These are phyloP conservation scores for Ellobium chinense DNA, from an alignment of 2,888 invertebrate genomes.

Conservation along the genomic window DNA sequence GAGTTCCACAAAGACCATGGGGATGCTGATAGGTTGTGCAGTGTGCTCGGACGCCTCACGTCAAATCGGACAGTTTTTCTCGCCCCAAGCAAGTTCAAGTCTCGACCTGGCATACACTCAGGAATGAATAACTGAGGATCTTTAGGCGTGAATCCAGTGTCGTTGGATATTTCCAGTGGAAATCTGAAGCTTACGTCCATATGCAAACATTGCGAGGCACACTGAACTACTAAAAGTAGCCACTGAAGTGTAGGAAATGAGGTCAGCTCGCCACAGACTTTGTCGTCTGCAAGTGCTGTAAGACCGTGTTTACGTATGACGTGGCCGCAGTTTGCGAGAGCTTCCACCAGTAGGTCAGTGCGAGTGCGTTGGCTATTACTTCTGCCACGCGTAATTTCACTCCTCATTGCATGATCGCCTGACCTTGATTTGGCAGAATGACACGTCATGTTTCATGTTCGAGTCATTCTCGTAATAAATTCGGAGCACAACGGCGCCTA, in stretches of 20 bases:
- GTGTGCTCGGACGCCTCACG: no score
- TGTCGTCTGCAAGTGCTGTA: no score
- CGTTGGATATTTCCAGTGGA: no score
- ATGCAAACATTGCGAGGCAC: no score
- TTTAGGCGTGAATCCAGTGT: no score
- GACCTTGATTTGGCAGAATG: neutral
- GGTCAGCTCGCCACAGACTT: neutral
- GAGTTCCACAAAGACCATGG: neutral
- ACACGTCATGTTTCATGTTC: conserved; percentile 19
- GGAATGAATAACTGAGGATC: neutral
- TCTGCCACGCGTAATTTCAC: neutral
- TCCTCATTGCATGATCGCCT: neutral
- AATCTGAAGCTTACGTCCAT: no score
- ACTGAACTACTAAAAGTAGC: no score
- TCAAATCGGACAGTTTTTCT: neutral
- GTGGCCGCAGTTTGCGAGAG: no score
- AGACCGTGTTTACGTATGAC: no score
- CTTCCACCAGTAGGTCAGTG: no score
- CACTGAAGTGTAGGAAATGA: no score
- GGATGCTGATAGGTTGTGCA: neutral
- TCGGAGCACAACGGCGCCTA: neutral
- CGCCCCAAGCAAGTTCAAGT: no score
- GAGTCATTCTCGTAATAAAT: neutral
- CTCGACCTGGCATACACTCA: neutral
- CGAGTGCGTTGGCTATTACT: neutral